phyloP scores from a whole-genome alignment of 2,113 vertebrate species.

The Sorex araneus region DNA sequence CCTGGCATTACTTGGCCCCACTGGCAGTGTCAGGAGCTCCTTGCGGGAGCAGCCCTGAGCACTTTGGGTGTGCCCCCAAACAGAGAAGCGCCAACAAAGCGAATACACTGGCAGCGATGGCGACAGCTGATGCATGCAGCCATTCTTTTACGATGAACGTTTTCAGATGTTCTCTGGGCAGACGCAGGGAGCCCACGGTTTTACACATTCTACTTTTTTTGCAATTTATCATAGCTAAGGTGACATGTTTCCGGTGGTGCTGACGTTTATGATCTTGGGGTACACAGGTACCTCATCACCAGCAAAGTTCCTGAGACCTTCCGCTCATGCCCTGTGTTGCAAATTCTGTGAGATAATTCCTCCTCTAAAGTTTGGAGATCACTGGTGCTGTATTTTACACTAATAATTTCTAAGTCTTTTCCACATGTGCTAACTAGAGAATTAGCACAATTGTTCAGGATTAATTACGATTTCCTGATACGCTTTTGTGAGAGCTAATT shows the following conservation, averaged over 20 bases:
- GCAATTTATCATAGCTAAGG: too few species aligned
- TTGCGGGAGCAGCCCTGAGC: too few species aligned
- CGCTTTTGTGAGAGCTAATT: slow-evolving; percentile 1
- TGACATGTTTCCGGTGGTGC: too few species aligned
- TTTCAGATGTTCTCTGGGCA: background rate
- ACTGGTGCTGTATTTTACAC: background rate
- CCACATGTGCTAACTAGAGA: background rate
- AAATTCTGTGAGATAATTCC: background rate
- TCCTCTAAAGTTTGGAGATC: background rate
- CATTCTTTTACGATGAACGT: background rate
- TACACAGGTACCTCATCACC: too few species aligned
- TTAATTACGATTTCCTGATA: slow-evolving; percentile 13
- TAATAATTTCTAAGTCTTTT: slow-evolving; percentile 7
- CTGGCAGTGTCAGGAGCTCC: too few species aligned
- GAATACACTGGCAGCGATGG: background rate
- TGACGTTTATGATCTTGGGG: too few species aligned
- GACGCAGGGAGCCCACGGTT: background rate
- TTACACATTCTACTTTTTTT: too few species aligned
- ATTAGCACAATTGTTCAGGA: background rate
- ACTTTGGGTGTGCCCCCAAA: too few species aligned
- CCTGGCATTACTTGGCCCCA: too few species aligned
- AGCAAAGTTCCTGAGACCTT: too few species aligned
- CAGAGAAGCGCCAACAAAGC: too few species aligned
- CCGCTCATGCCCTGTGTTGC: background rate
- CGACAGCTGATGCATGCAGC: background rate